These are phyloP conservation scores for Enteromius argenteus DNA, from an alignment of 2,797 vertebrate genomes.

Conservation along the genomic window DNA sequence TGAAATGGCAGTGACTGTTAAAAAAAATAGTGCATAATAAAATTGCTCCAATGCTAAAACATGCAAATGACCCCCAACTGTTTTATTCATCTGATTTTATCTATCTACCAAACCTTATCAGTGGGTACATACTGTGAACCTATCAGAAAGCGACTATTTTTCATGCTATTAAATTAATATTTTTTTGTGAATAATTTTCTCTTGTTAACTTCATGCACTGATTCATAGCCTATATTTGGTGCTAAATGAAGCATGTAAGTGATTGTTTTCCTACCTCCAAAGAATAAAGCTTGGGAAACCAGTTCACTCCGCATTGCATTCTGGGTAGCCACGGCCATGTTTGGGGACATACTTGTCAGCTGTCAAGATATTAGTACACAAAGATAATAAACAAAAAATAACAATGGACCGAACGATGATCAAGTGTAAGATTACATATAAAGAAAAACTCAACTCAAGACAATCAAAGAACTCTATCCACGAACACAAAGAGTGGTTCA, in stretches of 20 bases:
- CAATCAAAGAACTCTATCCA: no score
- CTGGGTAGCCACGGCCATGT: background rate
- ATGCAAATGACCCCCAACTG: background rate
- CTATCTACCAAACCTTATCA: background rate
- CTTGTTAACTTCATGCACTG: background rate
- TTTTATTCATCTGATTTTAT: background rate
- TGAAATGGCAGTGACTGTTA: slow-evolving; percentile 65
- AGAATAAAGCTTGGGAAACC: background rate
- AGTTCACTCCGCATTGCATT: background rate
- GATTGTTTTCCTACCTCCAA: background rate
- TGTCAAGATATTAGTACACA: background rate
- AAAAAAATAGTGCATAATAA: slow-evolving; percentile 51
- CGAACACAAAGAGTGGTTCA: background rate
- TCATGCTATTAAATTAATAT: background rate
- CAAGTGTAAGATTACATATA: background rate
- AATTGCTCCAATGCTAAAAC: slow-evolving; percentile 27
- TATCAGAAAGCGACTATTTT: background rate
- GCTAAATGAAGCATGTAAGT: background rate
- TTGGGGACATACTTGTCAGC: background rate
- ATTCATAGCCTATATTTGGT: background rate
- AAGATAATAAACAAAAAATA: background rate
- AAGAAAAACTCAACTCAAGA: background rate
- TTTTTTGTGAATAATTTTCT: background rate
- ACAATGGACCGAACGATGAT: background rate
- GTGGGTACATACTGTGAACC: background rate